These are phyloP conservation scores for Sinohyriopsis cumingii DNA, from an alignment of 2,888 invertebrate species.

Conservation along the genomic window DNA sequence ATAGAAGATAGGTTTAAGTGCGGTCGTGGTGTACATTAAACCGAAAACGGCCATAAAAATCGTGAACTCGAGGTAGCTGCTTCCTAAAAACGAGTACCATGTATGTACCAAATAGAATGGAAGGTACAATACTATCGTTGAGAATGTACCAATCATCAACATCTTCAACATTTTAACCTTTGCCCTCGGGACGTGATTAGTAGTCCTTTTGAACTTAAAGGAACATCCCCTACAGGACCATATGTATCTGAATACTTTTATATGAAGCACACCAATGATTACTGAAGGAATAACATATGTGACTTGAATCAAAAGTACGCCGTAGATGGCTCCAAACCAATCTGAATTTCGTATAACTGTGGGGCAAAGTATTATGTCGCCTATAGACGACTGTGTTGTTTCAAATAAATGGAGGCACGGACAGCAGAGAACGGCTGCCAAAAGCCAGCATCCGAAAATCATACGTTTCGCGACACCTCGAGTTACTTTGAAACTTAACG, in stretches of 20 bases:
- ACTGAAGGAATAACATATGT: conserved; percentile 53
- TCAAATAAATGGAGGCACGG: conserved; percentile 61
- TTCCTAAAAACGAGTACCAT: conserved; percentile 38
- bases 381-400: conserved; percentile 5
- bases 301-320: conserved; percentile 37
- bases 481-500: conserved; percentile 69
- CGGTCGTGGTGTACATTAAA: conserved; percentile 43
- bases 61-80: conserved; percentile 21
- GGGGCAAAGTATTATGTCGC: conserved; percentile 35
- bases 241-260: conserved; percentile 54
- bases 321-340: conserved; percentile 47
- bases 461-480: conserved; percentile 63
- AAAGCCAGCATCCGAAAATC: conserved; percentile 53
- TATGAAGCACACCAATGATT: conserved; percentile 48
- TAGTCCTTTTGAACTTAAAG: conserved; percentile 53
- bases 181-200: conserved; percentile 63
- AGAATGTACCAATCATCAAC: conserved; percentile 56
- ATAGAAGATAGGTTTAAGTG: conserved; percentile 63
- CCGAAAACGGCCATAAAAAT: conserved; percentile 47
- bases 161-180: conserved; percentile 69
- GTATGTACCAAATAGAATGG: conserved; percentile 55
- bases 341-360: conserved; percentile 41
- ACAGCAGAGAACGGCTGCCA: conserved; percentile 43
- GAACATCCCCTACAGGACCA: conserved; percentile 53
- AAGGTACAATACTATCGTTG: conserved; percentile 34